Evolutionary conservation across 2,888 invertebrate genomes (phyloP).

Genomic region (Ischnus inquisitorius): DNA sequence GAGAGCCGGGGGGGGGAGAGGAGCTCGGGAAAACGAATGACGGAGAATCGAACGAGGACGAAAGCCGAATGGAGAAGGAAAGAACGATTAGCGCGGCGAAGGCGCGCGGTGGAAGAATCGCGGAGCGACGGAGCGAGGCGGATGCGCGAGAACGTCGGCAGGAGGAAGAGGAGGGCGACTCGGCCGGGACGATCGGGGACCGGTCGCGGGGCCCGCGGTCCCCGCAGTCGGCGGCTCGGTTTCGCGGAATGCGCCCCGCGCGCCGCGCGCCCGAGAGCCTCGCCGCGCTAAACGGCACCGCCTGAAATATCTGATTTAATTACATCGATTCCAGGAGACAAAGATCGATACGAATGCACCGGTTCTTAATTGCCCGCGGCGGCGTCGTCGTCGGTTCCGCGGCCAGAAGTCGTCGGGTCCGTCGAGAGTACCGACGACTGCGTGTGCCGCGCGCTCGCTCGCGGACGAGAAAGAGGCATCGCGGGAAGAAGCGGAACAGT

Average conservation of each 20-base stretch:
- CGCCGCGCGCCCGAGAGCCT: slow-evolving; percentile 66
- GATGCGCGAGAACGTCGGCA: slow-evolving; percentile 47
- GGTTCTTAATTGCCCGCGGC: slow-evolving; percentile 81
- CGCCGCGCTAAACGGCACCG: slow-evolving; percentile 80
- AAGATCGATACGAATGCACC: slow-evolving; percentile 81
- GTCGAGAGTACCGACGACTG: too few relatives aligned
- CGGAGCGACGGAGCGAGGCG: slow-evolving; percentile 30
- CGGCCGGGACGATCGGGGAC: slow-evolving; percentile 70
- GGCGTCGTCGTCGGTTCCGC: slow-evolving; percentile 40
- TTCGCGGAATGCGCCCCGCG: slow-evolving; percentile 76
- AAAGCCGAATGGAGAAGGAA: slow-evolving; percentile 11
- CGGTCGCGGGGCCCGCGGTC: slow-evolving; percentile 33
- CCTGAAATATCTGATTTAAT: slow-evolving; percentile 84
- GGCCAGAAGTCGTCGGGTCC: not conserved
- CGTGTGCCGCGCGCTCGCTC: not conserved
- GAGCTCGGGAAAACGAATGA: not conserved
- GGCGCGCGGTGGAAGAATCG: slow-evolving; percentile 33
- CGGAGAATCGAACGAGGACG: slow-evolving; percentile 1
- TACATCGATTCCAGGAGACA: slow-evolving; percentile 83
- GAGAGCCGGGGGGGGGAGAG: not conserved
- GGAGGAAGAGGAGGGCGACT: slow-evolving; percentile 66
- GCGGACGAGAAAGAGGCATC: not conserved
- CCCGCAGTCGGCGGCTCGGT: slow-evolving; percentile 62
- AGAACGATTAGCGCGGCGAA: slow-evolving; percentile 34
- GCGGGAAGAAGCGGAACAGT: slow-evolving; percentile 11